Percentiles rank a stretch among this genome's conserved stretches.
phyloP scores from a whole-genome alignment of 37 sponge, comb jelly and placozoan genomes.

The Theonella swinhoei region DNA sequence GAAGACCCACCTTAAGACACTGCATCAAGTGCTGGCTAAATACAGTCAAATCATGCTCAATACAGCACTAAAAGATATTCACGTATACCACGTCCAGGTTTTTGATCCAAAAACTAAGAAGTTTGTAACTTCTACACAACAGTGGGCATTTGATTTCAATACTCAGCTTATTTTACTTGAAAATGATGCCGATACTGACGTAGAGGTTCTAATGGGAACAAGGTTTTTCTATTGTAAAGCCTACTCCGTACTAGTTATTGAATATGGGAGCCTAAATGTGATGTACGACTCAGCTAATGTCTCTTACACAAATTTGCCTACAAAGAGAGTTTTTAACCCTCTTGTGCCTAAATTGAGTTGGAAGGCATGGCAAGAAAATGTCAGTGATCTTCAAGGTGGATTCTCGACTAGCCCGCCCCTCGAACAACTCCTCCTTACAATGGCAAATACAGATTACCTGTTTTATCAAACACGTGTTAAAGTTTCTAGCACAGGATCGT shows the following conservation, averaged over 20 bases:
- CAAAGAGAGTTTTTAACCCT: background rate
- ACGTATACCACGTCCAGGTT: background rate
- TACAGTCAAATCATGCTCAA: background rate
- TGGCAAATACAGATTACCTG: constrained; percentile 39
- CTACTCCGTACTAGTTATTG: constrained; percentile 6
- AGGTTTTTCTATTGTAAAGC: background rate
- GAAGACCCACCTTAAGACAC: constrained; percentile 32
- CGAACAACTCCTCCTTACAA: constrained; percentile 45
- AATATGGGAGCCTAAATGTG: no score
- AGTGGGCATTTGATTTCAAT: constrained; percentile 33
- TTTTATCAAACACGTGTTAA: constrained; percentile 30
- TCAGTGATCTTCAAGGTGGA: background rate
- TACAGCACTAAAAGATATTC: background rate
- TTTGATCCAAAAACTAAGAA: background rate
- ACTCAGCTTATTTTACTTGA: constrained; percentile 28
- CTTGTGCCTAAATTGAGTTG: background rate
- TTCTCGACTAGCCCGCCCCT: background rate
- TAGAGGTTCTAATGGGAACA: background rate
- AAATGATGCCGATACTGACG: background rate
- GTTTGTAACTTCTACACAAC: constrained; percentile 17
- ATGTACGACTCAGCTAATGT: constrained; percentile 24
- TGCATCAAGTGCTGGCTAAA: constrained; percentile 32
- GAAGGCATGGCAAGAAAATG: constrained; percentile 5
- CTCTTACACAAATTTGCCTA: background rate
- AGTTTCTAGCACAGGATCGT: background rate